Evolutionary conservation across 2,113 vertebrate species (phyloP).

Genomic region (Eudyptes chrysolophus): DNA sequence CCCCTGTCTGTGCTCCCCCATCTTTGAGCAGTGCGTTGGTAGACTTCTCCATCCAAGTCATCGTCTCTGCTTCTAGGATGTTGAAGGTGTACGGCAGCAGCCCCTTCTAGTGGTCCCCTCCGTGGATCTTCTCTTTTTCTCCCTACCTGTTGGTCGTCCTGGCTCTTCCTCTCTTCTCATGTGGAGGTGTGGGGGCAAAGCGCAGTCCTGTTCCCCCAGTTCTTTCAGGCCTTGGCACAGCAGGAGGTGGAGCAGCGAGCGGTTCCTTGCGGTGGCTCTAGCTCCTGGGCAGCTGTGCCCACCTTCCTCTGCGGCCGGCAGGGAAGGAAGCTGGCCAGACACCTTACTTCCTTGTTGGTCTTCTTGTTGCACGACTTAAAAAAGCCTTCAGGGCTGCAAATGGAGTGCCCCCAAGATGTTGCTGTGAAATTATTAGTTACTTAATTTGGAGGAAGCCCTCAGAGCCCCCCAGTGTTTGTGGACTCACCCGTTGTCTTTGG

Average conservation of each 20-base stretch:
- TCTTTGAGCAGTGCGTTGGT: not conserved
- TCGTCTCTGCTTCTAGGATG: not conserved
- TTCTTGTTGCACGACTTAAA: not conserved
- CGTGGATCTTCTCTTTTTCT: not conserved
- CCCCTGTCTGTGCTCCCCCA: not conserved
- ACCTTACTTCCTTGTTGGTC: not conserved
- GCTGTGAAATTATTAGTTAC: not conserved
- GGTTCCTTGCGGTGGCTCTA: not conserved
- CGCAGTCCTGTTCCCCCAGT: not conserved
- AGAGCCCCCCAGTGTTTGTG: not conserved
- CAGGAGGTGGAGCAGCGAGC: not conserved
- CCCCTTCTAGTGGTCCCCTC: not conserved
- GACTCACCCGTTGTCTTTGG: accelerated
- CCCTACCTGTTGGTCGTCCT: not conserved
- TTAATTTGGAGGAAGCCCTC: not conserved
- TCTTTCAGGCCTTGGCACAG: not conserved
- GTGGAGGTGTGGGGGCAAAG: not conserved
- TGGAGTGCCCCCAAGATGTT: not conserved
- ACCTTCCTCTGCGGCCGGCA: not conserved
- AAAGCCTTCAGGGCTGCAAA: not conserved
- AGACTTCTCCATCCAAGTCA: not conserved
- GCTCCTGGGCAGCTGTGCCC: not conserved
- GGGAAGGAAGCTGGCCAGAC: not conserved
- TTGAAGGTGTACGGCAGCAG: not conserved
- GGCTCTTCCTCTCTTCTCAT: not conserved